Evolutionary conservation across 2,888 invertebrate genomes (phyloP).

Genomic region (Pheosia gnoma): DNA sequence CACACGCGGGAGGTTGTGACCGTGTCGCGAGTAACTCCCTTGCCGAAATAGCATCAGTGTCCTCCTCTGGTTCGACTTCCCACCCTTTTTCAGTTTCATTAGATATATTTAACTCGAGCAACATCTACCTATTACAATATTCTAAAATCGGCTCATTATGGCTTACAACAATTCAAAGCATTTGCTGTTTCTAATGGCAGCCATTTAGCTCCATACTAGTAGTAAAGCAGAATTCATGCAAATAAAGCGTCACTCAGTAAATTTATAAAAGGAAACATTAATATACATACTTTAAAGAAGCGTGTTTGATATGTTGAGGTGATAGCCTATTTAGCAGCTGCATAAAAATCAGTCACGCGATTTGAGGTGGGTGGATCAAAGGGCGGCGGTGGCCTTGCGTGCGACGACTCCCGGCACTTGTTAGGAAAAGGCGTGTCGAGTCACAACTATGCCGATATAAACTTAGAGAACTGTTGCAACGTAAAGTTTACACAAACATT

Average conservation of each 20-base stretch:
- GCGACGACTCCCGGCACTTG: conserved; percentile 82
- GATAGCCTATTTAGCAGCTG: conserved; percentile 57
- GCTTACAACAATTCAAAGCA: conserved; percentile 5
- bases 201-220: conserved; percentile 28
- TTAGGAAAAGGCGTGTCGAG: conserved; percentile 84
- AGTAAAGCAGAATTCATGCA: conserved; percentile 16
- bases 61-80: conserved; percentile 54
- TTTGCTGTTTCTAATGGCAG: conserved; percentile 18
- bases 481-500: conserved; percentile 31
- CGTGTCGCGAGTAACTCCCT: conserved; percentile 82
- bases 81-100: conserved; percentile 41
- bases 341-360: conserved; percentile 78
- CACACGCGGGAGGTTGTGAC: conserved; percentile 86
- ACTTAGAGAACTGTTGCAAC: conserved; percentile 46
- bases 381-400: conserved; percentile 82
- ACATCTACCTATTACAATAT: background rate
- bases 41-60: conserved; percentile 74
- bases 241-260: conserved; percentile 4
- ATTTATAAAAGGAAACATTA: conserved; percentile 18
- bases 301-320: conserved; percentile 37
- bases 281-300: conserved; percentile 37
- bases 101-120: conserved; percentile 5
- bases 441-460: conserved; percentile 67
- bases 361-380: conserved; percentile 83
- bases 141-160: background rate